Conservation (phyloP, 2,888 invertebrate species). For the Aleiodes testaceus region DNA sequence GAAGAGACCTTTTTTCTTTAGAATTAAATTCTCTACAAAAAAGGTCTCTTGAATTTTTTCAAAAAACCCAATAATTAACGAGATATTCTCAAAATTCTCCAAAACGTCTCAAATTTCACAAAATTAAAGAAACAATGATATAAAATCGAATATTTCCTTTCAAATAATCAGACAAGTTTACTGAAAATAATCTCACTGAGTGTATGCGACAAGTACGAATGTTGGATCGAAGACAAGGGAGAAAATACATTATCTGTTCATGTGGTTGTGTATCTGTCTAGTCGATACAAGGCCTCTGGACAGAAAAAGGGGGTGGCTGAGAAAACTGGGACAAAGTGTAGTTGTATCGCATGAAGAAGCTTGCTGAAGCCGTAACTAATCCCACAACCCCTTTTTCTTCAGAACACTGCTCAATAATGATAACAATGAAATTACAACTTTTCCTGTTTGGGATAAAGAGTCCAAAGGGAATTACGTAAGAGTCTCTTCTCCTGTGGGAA, state of each 20-base stretch:
- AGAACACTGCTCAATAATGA: neutral
- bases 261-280: conserved; percentile 11
- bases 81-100: no score
- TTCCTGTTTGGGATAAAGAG: no score
- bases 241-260: conserved; percentile 5
- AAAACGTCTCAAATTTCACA: no score
- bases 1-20: no score
- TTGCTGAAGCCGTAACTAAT: conserved; percentile 43
- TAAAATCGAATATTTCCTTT: no score
- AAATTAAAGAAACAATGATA: no score
- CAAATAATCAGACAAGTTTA: no score
- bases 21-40: no score
- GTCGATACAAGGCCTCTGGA: conserved; percentile 8
- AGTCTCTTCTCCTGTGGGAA: no score
- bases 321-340: conserved; percentile 38
- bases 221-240: conserved; percentile 37
- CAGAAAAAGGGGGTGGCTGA: conserved; percentile 27
- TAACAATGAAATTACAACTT: neutral
- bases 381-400: conserved; percentile 4
- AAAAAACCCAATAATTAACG: no score
- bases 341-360: conserved; percentile 23
- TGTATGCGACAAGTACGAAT: neutral
- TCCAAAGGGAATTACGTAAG: no score
- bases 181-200: neutral
- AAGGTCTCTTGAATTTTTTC: no score